phyloP scores from a whole-genome alignment of 2,797 vertebrate genomes.

The Dromococcyx pavoninus region DNA sequence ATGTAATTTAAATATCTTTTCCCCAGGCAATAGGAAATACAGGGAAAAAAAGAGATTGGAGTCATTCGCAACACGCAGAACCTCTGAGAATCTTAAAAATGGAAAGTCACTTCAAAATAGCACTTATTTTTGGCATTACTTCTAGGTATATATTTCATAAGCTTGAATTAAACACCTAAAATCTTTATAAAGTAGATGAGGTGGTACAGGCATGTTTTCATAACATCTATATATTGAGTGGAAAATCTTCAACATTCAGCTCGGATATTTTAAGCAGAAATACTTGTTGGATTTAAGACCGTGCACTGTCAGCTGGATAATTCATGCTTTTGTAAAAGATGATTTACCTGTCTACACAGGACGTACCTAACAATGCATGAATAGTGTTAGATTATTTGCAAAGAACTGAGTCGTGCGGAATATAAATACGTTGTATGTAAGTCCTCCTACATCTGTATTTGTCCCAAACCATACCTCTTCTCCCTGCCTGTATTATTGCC shows the following conservation, averaged over 20 bases:
- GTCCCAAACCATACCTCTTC: not conserved
- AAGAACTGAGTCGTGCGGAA: rapidly evolving
- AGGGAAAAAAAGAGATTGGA: rapidly evolving
- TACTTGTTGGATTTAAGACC: not conserved
- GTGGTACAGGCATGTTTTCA: not conserved
- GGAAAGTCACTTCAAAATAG: not conserved
- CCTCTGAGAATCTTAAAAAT: not conserved
- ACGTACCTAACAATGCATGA: not conserved
- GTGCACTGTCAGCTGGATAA: not conserved
- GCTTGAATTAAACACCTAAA: not conserved
- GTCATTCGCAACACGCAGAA: not conserved
- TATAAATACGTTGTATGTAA: not conserved
- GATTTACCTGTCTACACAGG: not conserved
- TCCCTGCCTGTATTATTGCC: not conserved
- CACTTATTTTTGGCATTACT: not conserved
- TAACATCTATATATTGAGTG: not conserved
- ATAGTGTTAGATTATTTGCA: not conserved
- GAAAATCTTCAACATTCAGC: not conserved
- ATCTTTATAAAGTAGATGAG: not conserved
- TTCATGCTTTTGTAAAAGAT: not conserved
- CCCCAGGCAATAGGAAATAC: not conserved
- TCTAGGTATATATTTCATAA: not conserved
- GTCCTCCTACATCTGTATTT: not conserved
- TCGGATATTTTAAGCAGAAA: not conserved
- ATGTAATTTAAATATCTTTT: not conserved